Conservation (phyloP, 1,140 invertebrate genomes). For the Neuroterus valhalla region DNA sequence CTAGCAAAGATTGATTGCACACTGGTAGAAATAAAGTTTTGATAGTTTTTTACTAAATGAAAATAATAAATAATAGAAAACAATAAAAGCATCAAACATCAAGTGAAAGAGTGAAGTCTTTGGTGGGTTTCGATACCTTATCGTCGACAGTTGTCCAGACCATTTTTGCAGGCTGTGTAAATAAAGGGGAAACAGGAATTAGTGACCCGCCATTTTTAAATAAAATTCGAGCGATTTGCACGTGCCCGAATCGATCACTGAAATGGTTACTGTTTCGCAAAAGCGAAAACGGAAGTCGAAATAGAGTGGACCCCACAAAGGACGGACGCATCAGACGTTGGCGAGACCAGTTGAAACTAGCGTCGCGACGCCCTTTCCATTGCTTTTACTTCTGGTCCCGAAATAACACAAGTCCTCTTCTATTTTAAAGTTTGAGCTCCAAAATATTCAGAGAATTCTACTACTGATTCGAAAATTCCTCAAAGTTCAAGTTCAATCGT, state of each 20-base stretch:
- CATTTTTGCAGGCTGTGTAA: conserved; percentile 73
- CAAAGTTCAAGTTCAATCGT: too few relatives aligned
- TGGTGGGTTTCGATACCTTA: conserved; percentile 65
- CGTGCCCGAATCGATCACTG: neutral
- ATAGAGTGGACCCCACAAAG: neutral
- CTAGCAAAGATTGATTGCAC: too few relatives aligned
- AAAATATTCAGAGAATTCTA: too few relatives aligned
- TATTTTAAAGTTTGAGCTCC: neutral
- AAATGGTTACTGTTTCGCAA: neutral
- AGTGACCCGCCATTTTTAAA: conserved; percentile 49
- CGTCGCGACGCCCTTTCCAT: neutral
- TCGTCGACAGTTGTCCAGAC: conserved; percentile 73
- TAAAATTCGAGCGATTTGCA: neutral
- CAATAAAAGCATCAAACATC: conserved; percentile 18
- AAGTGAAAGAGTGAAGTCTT: conserved; percentile 31
- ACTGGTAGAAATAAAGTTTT: conserved; percentile 29
- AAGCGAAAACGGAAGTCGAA: neutral
- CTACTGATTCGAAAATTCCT: too few relatives aligned
- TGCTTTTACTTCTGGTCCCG: conserved; percentile 2
- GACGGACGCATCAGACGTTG: neutral
- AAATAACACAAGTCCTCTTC: neutral
- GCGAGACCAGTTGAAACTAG: neutral
- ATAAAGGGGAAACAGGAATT: conserved; percentile 70
- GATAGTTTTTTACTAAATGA: conserved; percentile 10
- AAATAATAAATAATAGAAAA: conserved; percentile 39